These are phyloP conservation scores for Himalopsyche kuldschensis DNA, from an alignment of 2,888 invertebrate species.

Conservation along the genomic window DNA sequence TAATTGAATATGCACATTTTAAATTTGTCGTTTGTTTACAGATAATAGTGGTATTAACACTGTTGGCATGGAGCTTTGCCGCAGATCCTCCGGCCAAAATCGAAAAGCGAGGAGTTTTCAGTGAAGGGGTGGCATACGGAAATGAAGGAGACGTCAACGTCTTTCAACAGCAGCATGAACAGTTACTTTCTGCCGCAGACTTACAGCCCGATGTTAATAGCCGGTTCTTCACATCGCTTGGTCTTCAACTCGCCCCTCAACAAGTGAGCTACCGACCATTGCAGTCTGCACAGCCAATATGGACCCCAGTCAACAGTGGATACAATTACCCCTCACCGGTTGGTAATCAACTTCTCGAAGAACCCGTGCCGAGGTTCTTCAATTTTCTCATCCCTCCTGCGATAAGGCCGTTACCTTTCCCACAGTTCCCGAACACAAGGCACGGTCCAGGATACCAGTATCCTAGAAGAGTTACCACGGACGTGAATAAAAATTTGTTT, in stretches of 20 bases:
- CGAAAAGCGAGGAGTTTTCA: neutral
- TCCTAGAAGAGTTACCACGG: conserved; percentile 16
- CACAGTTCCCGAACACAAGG: neutral
- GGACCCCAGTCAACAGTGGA: neutral
- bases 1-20: neutral
- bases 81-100: neutral
- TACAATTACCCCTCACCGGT: conserved; percentile 18
- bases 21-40: neutral
- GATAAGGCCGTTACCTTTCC: neutral
- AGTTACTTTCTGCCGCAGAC: neutral
- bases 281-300: neutral
- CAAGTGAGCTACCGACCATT: neutral
- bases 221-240: neutral
- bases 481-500: conserved; percentile 10
- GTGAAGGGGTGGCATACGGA: neutral
- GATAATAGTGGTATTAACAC: neutral
- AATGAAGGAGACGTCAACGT: neutral
- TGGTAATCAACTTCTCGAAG: conserved; percentile 21
- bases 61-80: neutral
- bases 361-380: conserved; percentile 22
- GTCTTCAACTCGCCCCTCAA: neutral
- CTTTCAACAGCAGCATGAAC: neutral
- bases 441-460: neutral
- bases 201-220: neutral
- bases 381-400: conserved; percentile 20